phyloP scores from a whole-genome alignment of 2,888 invertebrate genomes.

The Lasioglossum pauxillum region DNA sequence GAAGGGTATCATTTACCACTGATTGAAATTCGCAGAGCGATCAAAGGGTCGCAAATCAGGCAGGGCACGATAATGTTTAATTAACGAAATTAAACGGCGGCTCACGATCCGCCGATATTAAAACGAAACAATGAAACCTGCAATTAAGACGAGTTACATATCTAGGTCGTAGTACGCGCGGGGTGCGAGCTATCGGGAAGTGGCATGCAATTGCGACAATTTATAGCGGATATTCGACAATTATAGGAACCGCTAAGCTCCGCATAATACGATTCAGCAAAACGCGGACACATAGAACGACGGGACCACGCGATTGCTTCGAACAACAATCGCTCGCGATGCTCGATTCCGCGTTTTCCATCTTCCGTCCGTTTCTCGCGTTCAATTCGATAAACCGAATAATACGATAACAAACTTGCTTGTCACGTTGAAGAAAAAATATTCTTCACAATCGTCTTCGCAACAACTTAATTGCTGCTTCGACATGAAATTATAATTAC shows the following conservation, averaged over 20 bases:
- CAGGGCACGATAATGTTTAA: neutral
- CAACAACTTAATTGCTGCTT: neutral
- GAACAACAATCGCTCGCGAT: neutral
- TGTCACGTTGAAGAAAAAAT: neutral
- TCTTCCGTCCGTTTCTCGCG: neutral
- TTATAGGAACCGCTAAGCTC: constrained; percentile 46
- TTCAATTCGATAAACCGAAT: neutral
- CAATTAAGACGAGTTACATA: constrained; percentile 49
- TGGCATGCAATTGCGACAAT: constrained; percentile 57
- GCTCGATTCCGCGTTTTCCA: neutral
- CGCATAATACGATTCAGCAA: constrained; percentile 31
- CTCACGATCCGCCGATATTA: constrained; percentile 14
- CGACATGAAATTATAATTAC: neutral
- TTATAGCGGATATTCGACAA: constrained; percentile 54
- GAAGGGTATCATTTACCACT: neutral
- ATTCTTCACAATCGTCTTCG: neutral
- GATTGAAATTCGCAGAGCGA: neutral
- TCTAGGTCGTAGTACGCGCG: constrained; percentile 42
- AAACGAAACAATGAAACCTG: constrained; percentile 45
- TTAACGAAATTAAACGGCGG: constrained; percentile 8
- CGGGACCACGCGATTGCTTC: neutral
- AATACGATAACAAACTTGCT: neutral
- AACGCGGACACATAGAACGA: neutral
- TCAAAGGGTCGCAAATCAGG: neutral
- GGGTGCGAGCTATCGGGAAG: constrained; percentile 47